phyloP scores from a whole-genome alignment of 1,140 invertebrate genomes.

The Elysia chlorotica region DNA sequence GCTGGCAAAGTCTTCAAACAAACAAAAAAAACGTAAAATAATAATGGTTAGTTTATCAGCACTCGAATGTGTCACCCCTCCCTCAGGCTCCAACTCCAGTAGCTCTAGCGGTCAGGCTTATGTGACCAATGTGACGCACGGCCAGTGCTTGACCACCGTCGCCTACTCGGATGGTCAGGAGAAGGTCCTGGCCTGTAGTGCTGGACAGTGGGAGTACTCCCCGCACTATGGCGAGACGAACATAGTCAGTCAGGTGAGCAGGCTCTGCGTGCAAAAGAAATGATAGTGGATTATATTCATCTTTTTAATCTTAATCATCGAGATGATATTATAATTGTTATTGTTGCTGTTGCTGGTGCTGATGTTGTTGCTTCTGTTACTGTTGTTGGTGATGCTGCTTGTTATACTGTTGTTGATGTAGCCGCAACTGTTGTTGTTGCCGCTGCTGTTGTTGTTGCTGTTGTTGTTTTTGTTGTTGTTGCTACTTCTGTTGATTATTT shows the following conservation, averaged over 20 bases:
- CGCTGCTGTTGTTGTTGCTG: no score
- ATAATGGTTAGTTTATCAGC: background rate
- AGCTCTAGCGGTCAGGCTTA: background rate
- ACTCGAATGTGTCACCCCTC: background rate
- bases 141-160: slow-evolving; percentile 7
- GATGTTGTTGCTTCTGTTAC: no score
- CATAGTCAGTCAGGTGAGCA: slow-evolving; percentile 24
- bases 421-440: no score
- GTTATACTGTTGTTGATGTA: no score
- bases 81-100: background rate
- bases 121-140: background rate
- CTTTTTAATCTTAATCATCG: no score
- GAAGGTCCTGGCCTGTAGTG: slow-evolving; percentile 13
- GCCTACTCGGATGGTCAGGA: slow-evolving; percentile 19
- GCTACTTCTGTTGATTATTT: no score
- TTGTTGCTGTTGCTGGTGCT: no score
- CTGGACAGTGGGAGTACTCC: slow-evolving; percentile 17
- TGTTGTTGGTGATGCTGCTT: no score
- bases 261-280: no score
- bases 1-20: background rate
- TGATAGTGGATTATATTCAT: no score
- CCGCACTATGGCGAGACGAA: slow-evolving; percentile 9
- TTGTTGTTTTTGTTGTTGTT: no score
- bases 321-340: no score
- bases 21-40: background rate